Evolutionary conservation across 2,888 invertebrate species (phyloP).

Genomic region (Drosophila kanekoi): DNA sequence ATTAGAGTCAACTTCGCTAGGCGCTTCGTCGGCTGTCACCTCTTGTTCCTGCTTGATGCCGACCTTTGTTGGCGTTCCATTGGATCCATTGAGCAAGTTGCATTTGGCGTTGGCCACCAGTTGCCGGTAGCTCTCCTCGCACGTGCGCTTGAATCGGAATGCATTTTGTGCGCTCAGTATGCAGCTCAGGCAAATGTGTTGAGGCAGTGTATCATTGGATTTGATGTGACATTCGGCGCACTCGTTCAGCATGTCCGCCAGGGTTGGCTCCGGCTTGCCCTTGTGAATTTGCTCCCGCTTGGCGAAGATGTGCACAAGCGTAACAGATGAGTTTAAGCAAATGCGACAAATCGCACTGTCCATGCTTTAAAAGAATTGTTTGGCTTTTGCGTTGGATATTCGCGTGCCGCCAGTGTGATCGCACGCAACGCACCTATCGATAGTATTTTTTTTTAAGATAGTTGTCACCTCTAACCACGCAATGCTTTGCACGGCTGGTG

Average conservation of each 20-base stretch:
- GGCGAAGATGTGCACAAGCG: slow-evolving; percentile 42
- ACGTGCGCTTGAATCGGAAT: slow-evolving; percentile 40
- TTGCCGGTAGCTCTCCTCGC: slow-evolving; percentile 37
- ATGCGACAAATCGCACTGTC: slow-evolving; percentile 32
- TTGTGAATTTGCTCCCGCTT: slow-evolving; percentile 7
- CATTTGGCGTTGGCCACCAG: background rate
- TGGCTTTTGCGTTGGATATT: background rate
- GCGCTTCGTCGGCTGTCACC: too few relatives aligned
- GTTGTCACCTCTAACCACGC: too few relatives aligned
- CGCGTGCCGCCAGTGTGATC: slow-evolving; percentile 13
- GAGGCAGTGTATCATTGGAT: slow-evolving; percentile 33
- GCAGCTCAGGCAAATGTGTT: slow-evolving; percentile 41
- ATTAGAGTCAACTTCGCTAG: too few relatives aligned
- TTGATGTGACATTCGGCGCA: slow-evolving; percentile 34
- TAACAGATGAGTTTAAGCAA: slow-evolving; percentile 27
- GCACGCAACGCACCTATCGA: background rate
- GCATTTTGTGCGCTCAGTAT: slow-evolving; percentile 39
- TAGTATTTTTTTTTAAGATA: background rate
- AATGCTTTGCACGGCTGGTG: too few relatives aligned
- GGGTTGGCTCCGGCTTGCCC: slow-evolving; percentile 26
- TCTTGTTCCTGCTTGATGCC: background rate
- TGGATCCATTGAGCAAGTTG: background rate
- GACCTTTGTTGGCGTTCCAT: background rate
- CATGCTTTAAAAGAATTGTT: slow-evolving; percentile 21
- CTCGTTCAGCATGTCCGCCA: slow-evolving; percentile 52